Conservation (phyloP, 1,140 invertebrate genomes). For the Drosophila erecta region DNA sequence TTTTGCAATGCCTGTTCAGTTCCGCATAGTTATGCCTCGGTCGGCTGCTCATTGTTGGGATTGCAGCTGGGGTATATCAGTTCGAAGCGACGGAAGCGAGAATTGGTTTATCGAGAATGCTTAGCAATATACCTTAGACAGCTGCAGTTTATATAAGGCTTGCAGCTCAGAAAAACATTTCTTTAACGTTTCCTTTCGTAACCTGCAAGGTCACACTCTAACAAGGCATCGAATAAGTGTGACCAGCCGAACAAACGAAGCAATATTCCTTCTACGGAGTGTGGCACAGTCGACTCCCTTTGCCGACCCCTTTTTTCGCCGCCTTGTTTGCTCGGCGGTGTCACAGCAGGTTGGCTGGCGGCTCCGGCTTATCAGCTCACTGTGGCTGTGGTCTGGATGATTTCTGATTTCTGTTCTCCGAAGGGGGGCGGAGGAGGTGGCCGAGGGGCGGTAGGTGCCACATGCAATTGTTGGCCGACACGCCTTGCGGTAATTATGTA, state of each 20-base stretch:
- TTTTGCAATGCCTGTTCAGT: constrained; percentile 35
- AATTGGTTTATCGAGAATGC: too few relatives aligned
- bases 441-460: constrained; percentile 23
- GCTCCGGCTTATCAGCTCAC: constrained; percentile 16
- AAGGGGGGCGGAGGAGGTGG: neutral
- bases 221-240: neutral
- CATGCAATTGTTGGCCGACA: constrained; percentile 51
- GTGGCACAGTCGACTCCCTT: neutral
- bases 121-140: too few relatives aligned
- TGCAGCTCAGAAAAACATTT: too few relatives aligned
- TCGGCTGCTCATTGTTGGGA: neutral
- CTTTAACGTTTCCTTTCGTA: too few relatives aligned
- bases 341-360: constrained; percentile 23
- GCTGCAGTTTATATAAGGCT: too few relatives aligned
- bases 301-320: neutral
- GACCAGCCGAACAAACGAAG: neutral
- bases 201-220: neutral
- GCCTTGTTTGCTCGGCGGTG: constrained; percentile 16
- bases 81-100: neutral
- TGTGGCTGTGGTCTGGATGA: constrained; percentile 20
- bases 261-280: neutral
- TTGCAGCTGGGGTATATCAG: neutral
- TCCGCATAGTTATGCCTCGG: constrained; percentile 57
- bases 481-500: constrained; percentile 70
- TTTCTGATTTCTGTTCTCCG: constrained; percentile 31